Base-by-base conservation (phyloP, 1,140 invertebrate genomes). In the Drosophila ananassae region DNA sequence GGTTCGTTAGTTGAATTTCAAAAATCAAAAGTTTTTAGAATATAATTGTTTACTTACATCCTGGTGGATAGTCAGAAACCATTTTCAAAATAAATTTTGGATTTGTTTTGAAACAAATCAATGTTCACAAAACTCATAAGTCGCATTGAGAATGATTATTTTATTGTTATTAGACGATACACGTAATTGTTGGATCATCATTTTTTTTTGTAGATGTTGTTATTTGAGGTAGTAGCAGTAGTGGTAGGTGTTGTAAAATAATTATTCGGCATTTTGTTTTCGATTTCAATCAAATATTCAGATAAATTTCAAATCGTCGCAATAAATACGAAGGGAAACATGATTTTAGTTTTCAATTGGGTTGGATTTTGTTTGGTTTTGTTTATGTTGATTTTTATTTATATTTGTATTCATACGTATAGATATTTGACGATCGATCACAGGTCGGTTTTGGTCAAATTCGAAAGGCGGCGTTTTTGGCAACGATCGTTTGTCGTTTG, bases 21-120 rank as follows among this genome's bases (percentile, higher is more conserved):
- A 41, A 69, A 56, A 52, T 39, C 56, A 44, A 63, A 73, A 74
- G 52, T 53, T 63, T 41, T 41, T 73, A 57, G 64, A 41, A 59
- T 77, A 82, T 32, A 63, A 66, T 82, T 73, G 62, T 83, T 84
- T 84, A 84, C 81, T 84, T 84, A 84, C 81, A 84, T 84, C 81
- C 81, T 84, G 77, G 74, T 77, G 60, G 60, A 82, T 76, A 72
- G 51, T 80, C 74, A 81, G 77, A 81, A 78, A 84, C 79, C 79
- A 77, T 81, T 30, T 83, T 79, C 47, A 73, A 82, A 77, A 73
- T 44, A 61, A 73, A 80, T 69, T 79, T 71, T 68, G 73, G 72
- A 66, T 76, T 75, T 75, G 72, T 76, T 67, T 74, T 75, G 34
- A 72, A 56, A 59, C 54, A 84, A 83, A 83, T 83, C 54, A 83